phyloP scores from a whole-genome alignment of 2,888 invertebrate genomes.

The Pteria penguin region DNA sequence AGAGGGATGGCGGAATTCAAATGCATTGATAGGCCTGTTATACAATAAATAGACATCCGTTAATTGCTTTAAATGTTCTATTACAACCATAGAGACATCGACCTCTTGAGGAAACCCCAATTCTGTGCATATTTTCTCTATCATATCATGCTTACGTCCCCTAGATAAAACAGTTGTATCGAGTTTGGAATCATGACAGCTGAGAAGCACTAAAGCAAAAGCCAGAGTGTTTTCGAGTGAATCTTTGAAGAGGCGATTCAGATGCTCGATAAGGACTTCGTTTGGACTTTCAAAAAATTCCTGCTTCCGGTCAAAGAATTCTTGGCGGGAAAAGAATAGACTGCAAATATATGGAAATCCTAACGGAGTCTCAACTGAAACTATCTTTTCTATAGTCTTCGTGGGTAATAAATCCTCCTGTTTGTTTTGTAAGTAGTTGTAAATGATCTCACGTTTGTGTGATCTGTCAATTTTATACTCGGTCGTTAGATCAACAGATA shows the following conservation, averaged over 20 bases:
- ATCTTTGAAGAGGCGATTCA: background rate
- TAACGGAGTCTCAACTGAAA: background rate
- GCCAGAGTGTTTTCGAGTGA: background rate
- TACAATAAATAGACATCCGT: background rate
- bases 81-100: background rate
- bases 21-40: background rate
- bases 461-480: background rate
- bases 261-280: background rate
- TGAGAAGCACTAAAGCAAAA: background rate
- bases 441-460: constrained; percentile 13
- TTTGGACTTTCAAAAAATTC: constrained; percentile 10
- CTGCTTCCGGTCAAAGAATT: background rate
- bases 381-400: background rate
- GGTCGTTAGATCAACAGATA: background rate
- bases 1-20: constrained; percentile 14
- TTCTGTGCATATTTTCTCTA: background rate
- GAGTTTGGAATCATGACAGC: constrained; percentile 4
- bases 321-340: constrained; percentile 1
- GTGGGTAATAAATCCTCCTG: background rate
- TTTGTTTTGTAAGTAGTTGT: background rate
- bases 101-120: background rate
- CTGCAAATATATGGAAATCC: constrained; percentile 23
- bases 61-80: background rate
- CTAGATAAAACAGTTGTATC: background rate
- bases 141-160: background rate